Base-by-base conservation (phyloP, 2,797 vertebrate genomes). In the Hoplostethus atlanticus region DNA sequence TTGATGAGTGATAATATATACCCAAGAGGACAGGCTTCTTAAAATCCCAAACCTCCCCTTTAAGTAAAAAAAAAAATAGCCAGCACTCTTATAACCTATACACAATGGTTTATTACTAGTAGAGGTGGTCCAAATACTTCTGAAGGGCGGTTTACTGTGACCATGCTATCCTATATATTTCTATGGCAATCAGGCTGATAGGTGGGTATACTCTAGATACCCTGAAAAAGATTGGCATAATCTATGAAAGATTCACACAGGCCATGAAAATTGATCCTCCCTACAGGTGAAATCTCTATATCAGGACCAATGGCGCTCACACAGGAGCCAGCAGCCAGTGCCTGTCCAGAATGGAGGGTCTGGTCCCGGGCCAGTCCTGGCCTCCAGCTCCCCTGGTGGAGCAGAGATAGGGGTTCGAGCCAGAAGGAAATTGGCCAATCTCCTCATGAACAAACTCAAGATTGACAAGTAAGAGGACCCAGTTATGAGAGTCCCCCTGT, bases 261-360 rank as follows among this genome's bases (percentile, higher is more conserved):
- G 16, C 5, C 9, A 16, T 16, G 15, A 38, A 34, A 57, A 38
- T 3, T 56, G n/a, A 46, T 60, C 13, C 62, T 79, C 17, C 71
- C 25, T 51, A 25, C 81, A 93, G 92, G 86, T 89, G 15, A 68
- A 1, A 56, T 34, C 3, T 58, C 9, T 69, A n/a, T 80, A 70
- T 47, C 1, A 59, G 75, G 89, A 92, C 60, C 91, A 92, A 58
- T 92, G 91, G 91, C 52, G 62, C 17, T 50, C 62, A n/a, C 21
- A 21, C 40, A 81, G 62, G 34, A 3, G 13, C 1, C 17, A 1
- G 25, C 54, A 30, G 28, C 44, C 17, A 9, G 28, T 30, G 36
- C 34, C 71, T 1, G 12, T 16, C 2, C 53, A 30, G 13, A 63
- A 31, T 4, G 54, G 57, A 11, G 2, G 0, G 0, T 54, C 62